Evolutionary conservation across 1,140 invertebrate genomes (phyloP).

Genomic region (Drosophila malerkotliana): DNA sequence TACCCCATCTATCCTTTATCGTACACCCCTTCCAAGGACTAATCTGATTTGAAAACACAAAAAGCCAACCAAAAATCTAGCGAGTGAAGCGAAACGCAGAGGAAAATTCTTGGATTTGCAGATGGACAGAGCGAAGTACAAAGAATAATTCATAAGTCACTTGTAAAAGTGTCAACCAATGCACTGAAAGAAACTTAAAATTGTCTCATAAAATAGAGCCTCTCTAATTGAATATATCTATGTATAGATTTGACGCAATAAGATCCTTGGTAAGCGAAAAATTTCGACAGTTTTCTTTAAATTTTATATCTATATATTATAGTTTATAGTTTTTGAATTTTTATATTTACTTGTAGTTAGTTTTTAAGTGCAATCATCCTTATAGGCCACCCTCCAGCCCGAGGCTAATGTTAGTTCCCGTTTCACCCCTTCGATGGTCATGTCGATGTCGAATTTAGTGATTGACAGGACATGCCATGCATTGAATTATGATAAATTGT

Average conservation of each 20-base stretch:
- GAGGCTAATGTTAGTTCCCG: constrained; percentile 60
- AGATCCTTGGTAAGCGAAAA: too few relatives aligned
- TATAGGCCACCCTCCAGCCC: constrained; percentile 10
- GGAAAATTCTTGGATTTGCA: constrained; percentile 4
- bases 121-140: constrained; percentile 32
- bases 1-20: neutral
- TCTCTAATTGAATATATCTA: neutral
- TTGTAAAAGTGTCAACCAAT: constrained; percentile 66
- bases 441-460: constrained; percentile 48
- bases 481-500: constrained; percentile 83
- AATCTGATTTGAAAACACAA: constrained; percentile 71
- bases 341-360: neutral
- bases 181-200: neutral
- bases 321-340: too few relatives aligned
- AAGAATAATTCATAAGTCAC: constrained; percentile 81
- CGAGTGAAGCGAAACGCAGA: constrained; percentile 18
- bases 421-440: constrained; percentile 57
- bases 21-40: constrained; percentile 15
- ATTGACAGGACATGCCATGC: constrained; percentile 79
- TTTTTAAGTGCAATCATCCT: neutral
- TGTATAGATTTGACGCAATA: too few relatives aligned
- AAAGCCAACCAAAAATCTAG: constrained; percentile 50
- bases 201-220: neutral
- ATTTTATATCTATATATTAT: too few relatives aligned
- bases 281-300: too few relatives aligned